Evolutionary conservation across 2,113 vertebrate genomes (phyloP).

Genomic region (Pithys albifrons): DNA sequence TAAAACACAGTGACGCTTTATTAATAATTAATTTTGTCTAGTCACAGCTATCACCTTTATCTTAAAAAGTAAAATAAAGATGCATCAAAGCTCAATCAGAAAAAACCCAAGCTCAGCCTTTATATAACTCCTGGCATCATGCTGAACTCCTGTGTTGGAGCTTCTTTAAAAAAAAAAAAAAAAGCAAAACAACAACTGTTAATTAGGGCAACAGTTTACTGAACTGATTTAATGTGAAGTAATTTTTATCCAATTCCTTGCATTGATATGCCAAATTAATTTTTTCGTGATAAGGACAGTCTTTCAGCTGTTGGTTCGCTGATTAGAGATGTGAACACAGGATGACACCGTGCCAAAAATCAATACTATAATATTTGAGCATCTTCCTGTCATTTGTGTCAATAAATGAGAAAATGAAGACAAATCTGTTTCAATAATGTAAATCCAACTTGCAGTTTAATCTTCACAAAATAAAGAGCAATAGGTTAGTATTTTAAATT

Average conservation of each 20-base stretch:
- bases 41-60: background rate
- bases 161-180: background rate
- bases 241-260: background rate
- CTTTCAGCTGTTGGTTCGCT: background rate
- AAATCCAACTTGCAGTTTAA: background rate
- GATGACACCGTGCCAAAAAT: background rate
- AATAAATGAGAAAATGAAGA: background rate
- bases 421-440: background rate
- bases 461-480: background rate
- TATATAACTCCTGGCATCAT: background rate
- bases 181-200: background rate
- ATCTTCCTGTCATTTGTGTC: background rate
- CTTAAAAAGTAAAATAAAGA: background rate
- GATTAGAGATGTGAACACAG: background rate
- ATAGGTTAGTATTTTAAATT: background rate
- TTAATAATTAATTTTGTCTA: background rate
- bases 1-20: background rate
- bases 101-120: background rate
- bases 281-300: background rate
- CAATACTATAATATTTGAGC: background rate
- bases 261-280: background rate
- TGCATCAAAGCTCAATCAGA: background rate
- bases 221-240: background rate
- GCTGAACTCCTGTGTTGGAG: background rate
- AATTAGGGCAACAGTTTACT: background rate